phyloP scores from a whole-genome alignment of 2,797 vertebrate species.

The Poeciliopsis paucimaculata region DNA sequence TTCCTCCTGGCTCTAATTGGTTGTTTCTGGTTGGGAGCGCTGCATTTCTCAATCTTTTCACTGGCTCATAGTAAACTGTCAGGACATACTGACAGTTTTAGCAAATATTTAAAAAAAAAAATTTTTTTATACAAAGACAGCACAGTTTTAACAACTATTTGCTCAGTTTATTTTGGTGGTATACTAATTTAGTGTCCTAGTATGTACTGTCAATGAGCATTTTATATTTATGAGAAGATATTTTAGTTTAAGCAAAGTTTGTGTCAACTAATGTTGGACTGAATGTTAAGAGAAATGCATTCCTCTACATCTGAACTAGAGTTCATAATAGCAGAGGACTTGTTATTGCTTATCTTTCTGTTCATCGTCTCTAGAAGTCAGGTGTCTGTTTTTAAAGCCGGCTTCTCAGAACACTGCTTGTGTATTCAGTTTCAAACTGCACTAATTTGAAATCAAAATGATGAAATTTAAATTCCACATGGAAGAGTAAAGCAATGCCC shows the following conservation, averaged over 20 bases:
- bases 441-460: not conserved
- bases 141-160: constrained; percentile 23
- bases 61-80: too few species aligned
- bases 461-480: not conserved
- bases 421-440: not conserved
- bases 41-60: too few species aligned
- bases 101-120: too few species aligned
- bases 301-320: constrained; percentile 25
- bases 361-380: constrained; percentile 33
- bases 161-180: constrained; percentile 44
- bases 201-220: constrained; percentile 50
- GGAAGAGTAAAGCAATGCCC: not conserved
- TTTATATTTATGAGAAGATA: constrained; percentile 52
- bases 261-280: constrained; percentile 63
- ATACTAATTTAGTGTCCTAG: constrained; percentile 42
- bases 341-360: constrained; percentile 35
- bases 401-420: constrained; percentile 24
- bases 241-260: constrained; percentile 53
- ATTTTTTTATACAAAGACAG: too few species aligned
- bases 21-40: too few species aligned
- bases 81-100: too few species aligned
- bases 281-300: constrained; percentile 51
- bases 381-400: constrained; percentile 25
- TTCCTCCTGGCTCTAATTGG: too few species aligned
- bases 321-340: constrained; percentile 20